phyloP scores from a whole-genome alignment of 2,888 invertebrate genomes.

The Lasioglossum villosulum region DNA sequence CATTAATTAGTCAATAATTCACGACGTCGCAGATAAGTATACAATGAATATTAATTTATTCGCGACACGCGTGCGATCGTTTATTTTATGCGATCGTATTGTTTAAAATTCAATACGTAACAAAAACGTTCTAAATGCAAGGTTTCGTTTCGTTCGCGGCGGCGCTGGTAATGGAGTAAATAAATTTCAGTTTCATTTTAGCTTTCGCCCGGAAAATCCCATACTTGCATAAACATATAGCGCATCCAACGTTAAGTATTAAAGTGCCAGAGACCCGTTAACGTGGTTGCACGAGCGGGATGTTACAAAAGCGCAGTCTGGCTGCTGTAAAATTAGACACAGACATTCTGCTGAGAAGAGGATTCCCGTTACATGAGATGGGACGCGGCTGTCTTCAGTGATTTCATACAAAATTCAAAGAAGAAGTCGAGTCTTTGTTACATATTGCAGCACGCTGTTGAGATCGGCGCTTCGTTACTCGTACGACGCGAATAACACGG shows the following conservation, averaged over 20 bases:
- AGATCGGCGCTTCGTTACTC: background rate
- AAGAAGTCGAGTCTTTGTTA: background rate
- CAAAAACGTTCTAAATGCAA: background rate
- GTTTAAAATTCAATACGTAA: background rate
- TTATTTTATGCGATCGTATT: too few species aligned
- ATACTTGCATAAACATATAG: conserved; percentile 6
- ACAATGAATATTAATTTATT: background rate
- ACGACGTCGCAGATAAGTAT: background rate
- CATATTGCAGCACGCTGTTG: background rate
- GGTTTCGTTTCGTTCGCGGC: background rate
- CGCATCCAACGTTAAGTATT: conserved; percentile 9
- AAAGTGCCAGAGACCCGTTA: conserved; percentile 8
- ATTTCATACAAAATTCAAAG: conserved; percentile 11
- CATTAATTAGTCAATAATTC: background rate
- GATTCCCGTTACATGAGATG: background rate
- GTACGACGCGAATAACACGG: background rate
- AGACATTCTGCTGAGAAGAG: background rate
- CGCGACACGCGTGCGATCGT: background rate
- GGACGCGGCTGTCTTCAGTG: background rate
- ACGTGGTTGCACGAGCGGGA: background rate
- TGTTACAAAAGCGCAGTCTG: conserved; percentile 5
- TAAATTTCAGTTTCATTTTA: conserved; percentile 6
- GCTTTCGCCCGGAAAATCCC: conserved; percentile 9
- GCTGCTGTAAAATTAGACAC: conserved; percentile 8
- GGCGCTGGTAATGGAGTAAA: background rate